Evolutionary conservation across 2,888 invertebrate species (phyloP), one percentile per base, ranked within the genome.

Genomic region (Formica aserva): DNA sequence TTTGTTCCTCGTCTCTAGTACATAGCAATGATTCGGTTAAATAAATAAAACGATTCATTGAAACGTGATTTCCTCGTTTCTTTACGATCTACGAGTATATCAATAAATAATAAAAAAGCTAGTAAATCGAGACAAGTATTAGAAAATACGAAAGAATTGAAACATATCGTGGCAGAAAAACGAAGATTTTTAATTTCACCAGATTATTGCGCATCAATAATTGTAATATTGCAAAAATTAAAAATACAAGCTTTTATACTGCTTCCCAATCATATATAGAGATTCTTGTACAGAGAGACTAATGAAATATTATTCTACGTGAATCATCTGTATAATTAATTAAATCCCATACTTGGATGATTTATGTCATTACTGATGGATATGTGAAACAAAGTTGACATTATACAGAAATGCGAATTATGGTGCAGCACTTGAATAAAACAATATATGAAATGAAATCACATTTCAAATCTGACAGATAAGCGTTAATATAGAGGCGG

Each of bases 401-500:
- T 32, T 60, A 26, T 45, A 78, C 32, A 22, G 15, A 57, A 78
- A 71, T 60, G 45, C 45, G 77, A 80, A 69, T 78, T 78, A 60
- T 60, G 69, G 22, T 32, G 11, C 13, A n/a, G 11, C 60, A 18
- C 26, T 80, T 60, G 71, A 71, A 71, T 80, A 60, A 80, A 80
- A 80, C 71, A 45, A 80, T 48, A 45, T 71, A 45, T 60, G 45
- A 35, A 35, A 45, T 45, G 18, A 45, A 80, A 48, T 80, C 78
- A n/a, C 52, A 60, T 69, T 67, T 57, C 57, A 57, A 69, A 69
- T 69, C 22, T 69, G 78, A 78, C 41, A 57, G 69, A 69, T 78
- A 57, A 78, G 32, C 41, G 38, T 78, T 78, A 69, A 78, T 78
- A 78, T 41, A 69, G 69, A 57, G 22, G 69, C 32, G 38, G 29